phyloP scores from a whole-genome alignment of 1,140 invertebrate species.

The Listronotus bonariensis region DNA sequence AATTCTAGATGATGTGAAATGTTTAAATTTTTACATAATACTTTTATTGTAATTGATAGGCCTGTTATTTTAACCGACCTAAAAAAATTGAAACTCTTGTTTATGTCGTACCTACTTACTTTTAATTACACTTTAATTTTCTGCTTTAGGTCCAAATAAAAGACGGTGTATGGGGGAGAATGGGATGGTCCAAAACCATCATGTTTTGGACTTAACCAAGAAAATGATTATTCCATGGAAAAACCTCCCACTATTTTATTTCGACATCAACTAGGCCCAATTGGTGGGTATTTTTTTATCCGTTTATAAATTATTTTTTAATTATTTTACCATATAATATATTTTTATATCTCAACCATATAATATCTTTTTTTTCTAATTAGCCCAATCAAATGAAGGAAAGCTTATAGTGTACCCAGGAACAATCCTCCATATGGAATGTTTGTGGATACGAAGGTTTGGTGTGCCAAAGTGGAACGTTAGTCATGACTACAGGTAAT shows the following conservation, averaged over 20 bases:
- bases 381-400: slow-evolving; percentile 81
- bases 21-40: no score
- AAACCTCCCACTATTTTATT: slow-evolving; percentile 85
- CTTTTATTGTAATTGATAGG: no score
- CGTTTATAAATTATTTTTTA: no score
- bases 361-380: not conserved
- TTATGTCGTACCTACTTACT: no score
- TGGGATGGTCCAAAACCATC: slow-evolving; percentile 79
- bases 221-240: slow-evolving; percentile 84
- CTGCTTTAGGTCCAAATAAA: slow-evolving; percentile 58
- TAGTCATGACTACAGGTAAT: slow-evolving; percentile 68
- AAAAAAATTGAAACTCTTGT: no score
- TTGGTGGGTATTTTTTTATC: slow-evolving; percentile 56
- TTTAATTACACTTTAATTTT: no score
- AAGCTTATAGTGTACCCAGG: slow-evolving; percentile 83
- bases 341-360: not conserved
- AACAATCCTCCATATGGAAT: slow-evolving; percentile 84
- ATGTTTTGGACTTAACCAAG: slow-evolving; percentile 81
- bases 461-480: slow-evolving; percentile 84
- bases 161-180: slow-evolving; percentile 73
- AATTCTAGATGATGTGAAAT: no score
- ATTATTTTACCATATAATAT: no score
- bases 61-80: no score
- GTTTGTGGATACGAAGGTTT: slow-evolving; percentile 81
- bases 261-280: slow-evolving; percentile 77